Conservation (phyloP, 2,797 vertebrate species). For the Leuciscus waleckii region DNA sequence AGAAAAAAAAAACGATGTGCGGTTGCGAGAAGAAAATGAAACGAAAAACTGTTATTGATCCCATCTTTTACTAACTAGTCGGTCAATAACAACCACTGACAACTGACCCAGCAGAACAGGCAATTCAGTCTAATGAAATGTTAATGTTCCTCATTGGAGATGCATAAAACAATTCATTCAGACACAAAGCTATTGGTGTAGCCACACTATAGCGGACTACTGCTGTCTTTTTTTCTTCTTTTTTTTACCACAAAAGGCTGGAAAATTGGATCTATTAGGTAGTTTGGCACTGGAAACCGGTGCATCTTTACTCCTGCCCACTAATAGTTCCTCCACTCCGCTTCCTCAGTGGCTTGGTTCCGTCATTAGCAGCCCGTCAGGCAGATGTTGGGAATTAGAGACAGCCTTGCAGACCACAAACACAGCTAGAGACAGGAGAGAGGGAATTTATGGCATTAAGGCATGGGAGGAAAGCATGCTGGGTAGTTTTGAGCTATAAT, state of each 20-base stretch:
- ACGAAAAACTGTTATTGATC: not conserved
- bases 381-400: slow-evolving; percentile 47
- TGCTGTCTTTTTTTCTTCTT: slow-evolving; percentile 13
- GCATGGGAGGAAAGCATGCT: slow-evolving; percentile 35
- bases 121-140: slow-evolving; percentile 3
- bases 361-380: slow-evolving; percentile 50
- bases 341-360: slow-evolving; percentile 37
- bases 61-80: not conserved
- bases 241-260: slow-evolving; percentile 25
- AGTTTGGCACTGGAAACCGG: slow-evolving; percentile 34
- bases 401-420: slow-evolving; percentile 24
- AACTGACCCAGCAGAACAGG: not conserved
- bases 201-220: slow-evolving; percentile 13
- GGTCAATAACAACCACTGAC: not conserved
- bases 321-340: slow-evolving; percentile 45
- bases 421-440: slow-evolving; percentile 32
- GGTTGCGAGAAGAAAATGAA: not conserved
- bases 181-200: not conserved
- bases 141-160: not conserved
- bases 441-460: slow-evolving; percentile 36
- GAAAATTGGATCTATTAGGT: slow-evolving; percentile 50
- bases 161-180: slow-evolving; percentile 12
- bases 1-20: not conserved
- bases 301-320: slow-evolving; percentile 33
- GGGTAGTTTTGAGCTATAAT: slow-evolving; percentile 38